These are phyloP conservation scores for Chymomyza fuscimana DNA, from an alignment of 2,888 invertebrate species.

Conservation along the genomic window DNA sequence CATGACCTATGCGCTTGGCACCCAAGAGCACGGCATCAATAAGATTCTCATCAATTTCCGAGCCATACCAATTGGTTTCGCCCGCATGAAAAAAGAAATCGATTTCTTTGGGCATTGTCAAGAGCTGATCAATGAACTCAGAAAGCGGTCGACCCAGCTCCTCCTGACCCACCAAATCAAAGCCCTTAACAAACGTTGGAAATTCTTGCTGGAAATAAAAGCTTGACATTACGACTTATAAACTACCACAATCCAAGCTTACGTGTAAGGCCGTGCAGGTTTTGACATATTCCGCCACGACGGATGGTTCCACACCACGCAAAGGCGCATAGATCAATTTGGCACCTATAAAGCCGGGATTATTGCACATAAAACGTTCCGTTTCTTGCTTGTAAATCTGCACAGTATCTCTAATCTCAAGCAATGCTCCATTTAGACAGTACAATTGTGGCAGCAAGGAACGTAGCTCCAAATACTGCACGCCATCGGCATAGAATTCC, in stretches of 20 bases:
- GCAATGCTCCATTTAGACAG: conserved; percentile 81
- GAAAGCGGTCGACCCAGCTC: conserved; percentile 83
- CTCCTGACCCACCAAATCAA: conserved; percentile 90
- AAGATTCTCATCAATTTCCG: conserved; percentile 85
- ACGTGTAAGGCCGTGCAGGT: conserved; percentile 70
- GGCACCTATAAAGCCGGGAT: conserved; percentile 85
- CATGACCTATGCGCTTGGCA: conserved; percentile 88
- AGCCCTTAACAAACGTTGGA: conserved; percentile 87
- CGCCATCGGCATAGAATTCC: conserved; percentile 81
- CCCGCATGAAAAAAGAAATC: conserved; percentile 90
- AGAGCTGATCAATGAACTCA: conserved; percentile 82
- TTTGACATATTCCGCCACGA: conserved; percentile 80
- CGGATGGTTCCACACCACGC: conserved; percentile 79
- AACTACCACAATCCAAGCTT: not conserved
- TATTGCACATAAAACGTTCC: conserved; percentile 81
- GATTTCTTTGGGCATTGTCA: conserved; percentile 80
- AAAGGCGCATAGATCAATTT: conserved; percentile 86
- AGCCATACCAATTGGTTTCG: conserved; percentile 88
- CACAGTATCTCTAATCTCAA: conserved; percentile 82
- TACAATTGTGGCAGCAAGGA: conserved; percentile 74
- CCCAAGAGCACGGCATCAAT: conserved; percentile 88
- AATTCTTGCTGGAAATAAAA: conserved; percentile 78
- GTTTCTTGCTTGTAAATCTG: conserved; percentile 82
- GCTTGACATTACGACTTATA: too few relatives aligned
- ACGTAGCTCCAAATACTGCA: conserved; percentile 86